These are phyloP conservation scores for Australoheros facetus DNA, from an alignment of 2,797 vertebrate genomes.

Conservation along the genomic window DNA sequence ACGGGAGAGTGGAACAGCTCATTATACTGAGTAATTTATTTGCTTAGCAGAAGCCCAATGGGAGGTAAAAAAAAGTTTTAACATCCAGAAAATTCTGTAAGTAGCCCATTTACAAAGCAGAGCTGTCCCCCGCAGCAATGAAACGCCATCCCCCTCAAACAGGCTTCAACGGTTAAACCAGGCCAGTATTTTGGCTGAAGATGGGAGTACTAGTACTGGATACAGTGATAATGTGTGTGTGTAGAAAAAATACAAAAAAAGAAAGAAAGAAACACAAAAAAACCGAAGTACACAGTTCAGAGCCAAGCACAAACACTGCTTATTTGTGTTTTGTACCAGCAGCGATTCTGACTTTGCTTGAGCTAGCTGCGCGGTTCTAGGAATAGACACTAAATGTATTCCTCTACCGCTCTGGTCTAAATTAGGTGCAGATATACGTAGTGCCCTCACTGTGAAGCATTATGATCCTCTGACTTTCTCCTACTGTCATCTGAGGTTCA, in stretches of 20 bases:
- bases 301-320: background rate
- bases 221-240: constrained; percentile 7
- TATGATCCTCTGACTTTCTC: background rate
- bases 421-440: background rate
- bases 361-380: background rate
- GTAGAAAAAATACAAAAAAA: background rate
- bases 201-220: constrained; percentile 5
- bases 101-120: constrained; percentile 74
- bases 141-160: constrained; percentile 47
- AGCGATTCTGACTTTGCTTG: background rate
- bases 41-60: constrained; percentile 70
- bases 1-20: constrained; percentile 60
- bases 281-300: background rate
- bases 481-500: background rate
- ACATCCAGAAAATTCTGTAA: constrained; percentile 76
- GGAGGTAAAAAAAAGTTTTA: constrained; percentile 68
- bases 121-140: constrained; percentile 69
- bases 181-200: constrained; percentile 50
- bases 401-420: background rate
- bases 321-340: background rate
- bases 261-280: background rate
- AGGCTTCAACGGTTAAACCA: constrained; percentile 63
- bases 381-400: background rate
- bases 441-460: background rate
- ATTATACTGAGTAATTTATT: constrained; percentile 79